These are phyloP conservation scores for Bubo blakistoni DNA, from an alignment of 2,113 vertebrate species.

Conservation along the genomic window DNA sequence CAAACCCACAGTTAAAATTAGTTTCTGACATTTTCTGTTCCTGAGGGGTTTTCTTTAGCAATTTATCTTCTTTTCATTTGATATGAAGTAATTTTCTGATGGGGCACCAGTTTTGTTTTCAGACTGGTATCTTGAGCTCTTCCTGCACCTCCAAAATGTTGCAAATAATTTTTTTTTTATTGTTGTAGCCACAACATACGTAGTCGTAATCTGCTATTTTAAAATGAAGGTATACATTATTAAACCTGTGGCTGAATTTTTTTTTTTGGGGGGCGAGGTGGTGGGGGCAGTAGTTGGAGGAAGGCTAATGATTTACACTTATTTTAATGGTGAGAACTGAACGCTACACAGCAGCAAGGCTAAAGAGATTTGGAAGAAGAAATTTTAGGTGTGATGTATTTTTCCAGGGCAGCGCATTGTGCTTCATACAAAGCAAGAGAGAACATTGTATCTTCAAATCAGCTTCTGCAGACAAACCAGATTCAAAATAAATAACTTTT, in stretches of 20 bases:
- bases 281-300: fast-evolving
- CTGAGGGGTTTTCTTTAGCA: not conserved
- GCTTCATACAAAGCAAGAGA: not conserved
- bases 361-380: not conserved
- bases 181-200: not conserved
- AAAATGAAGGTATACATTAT: not conserved
- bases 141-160: not conserved
- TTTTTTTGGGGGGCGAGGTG: not conserved
- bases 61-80: constrained; percentile 12
- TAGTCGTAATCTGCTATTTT: constrained; percentile 5
- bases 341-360: not conserved
- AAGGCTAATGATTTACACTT: not conserved
- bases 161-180: not conserved
- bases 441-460: constrained; percentile 7
- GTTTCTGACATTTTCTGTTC: constrained; percentile 19
- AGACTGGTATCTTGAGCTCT: not conserved
- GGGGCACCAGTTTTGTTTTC: constrained; percentile 5
- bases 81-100: constrained; percentile 2
- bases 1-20: not conserved
- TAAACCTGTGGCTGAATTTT: not conserved
- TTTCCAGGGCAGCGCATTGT: not conserved
- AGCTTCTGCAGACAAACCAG: not conserved
- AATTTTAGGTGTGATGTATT: not conserved
- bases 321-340: not conserved
- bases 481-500: constrained; percentile 24